phyloP scores from a whole-genome alignment of 2,113 vertebrate species.

The Rostratula benghalensis region DNA sequence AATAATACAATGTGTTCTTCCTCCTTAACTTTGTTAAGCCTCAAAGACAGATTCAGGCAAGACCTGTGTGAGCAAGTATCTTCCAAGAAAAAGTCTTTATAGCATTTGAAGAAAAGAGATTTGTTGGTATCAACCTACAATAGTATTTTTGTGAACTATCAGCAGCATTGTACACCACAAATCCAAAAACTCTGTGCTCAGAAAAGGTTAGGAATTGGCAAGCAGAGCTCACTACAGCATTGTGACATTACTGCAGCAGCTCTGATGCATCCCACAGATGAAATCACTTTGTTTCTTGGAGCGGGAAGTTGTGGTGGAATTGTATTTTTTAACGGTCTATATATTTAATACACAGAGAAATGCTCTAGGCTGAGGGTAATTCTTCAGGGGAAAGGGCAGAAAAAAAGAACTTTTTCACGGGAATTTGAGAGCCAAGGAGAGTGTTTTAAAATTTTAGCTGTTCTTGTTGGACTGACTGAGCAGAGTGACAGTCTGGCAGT shows the following conservation, averaged over 20 bases:
- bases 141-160: not conserved
- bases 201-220: not conserved
- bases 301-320: not conserved
- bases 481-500: constrained; percentile 23
- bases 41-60: not conserved
- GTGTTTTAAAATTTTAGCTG: constrained; percentile 21
- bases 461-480: not conserved
- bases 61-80: not conserved
- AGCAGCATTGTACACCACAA: not conserved
- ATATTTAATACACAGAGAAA: constrained; percentile 1
- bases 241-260: not conserved
- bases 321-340: not conserved
- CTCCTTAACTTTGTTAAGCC: not conserved
- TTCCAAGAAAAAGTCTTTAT: not conserved
- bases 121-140: not conserved
- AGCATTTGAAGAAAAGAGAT: constrained; percentile 11
- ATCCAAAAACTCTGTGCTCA: not conserved
- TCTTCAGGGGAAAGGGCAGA: not conserved
- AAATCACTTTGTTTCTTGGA: not conserved
- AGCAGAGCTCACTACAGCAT: not conserved
- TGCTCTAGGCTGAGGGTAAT: not conserved
- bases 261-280: not conserved
- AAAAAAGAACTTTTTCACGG: not conserved
- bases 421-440: not conserved
- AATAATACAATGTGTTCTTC: not conserved